Percentiles rank a stretch among this genome's conserved stretches.
Evolutionary conservation across 2,888 invertebrate species (phyloP).

Genomic region (Masnerella sp.): DNA sequence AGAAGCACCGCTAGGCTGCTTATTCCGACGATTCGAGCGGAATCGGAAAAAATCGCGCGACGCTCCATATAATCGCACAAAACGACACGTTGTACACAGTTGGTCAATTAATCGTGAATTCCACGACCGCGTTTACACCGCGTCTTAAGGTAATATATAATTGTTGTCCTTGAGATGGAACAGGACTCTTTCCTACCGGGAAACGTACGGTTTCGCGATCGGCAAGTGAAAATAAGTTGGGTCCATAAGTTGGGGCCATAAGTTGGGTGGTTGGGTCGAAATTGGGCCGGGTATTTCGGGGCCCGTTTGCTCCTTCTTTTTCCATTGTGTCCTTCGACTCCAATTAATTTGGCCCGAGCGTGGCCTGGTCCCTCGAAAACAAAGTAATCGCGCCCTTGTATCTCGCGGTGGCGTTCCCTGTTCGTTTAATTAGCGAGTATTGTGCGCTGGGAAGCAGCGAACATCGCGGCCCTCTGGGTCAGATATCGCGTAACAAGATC

Average conservation of each 20-base stretch:
- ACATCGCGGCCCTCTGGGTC: constrained; percentile 66
- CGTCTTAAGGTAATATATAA: constrained; percentile 38
- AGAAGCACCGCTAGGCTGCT: too few species aligned
- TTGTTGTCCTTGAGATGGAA: constrained; percentile 32
- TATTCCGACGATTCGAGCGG: too few species aligned
- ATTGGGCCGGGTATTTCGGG: background rate
- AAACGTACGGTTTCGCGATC: constrained; percentile 15
- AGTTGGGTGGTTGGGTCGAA: too few species aligned
- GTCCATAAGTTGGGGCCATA: too few species aligned
- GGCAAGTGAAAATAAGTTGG: too few species aligned
- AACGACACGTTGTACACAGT: too few species aligned
- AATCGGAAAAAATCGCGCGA: too few species aligned
- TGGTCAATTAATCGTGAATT: too few species aligned
- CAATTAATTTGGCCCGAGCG: constrained; percentile 73
- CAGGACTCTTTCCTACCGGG: constrained; percentile 2
- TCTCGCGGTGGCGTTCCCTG: constrained; percentile 72
- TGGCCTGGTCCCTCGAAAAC: constrained; percentile 73
- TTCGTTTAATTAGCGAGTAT: constrained; percentile 77
- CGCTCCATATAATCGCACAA: too few species aligned
- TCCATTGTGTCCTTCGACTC: constrained; percentile 65
- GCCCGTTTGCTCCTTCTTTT: constrained; percentile 19
- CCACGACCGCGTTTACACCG: constrained; percentile 30
- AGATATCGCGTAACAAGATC: constrained; percentile 77
- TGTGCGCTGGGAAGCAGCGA: constrained; percentile 68
- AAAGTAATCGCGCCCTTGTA: constrained; percentile 76